Evolutionary conservation across 2,888 invertebrate genomes (phyloP), one percentile per base, ranked within the genome.

Genomic region (Coenonympha arcania): DNA sequence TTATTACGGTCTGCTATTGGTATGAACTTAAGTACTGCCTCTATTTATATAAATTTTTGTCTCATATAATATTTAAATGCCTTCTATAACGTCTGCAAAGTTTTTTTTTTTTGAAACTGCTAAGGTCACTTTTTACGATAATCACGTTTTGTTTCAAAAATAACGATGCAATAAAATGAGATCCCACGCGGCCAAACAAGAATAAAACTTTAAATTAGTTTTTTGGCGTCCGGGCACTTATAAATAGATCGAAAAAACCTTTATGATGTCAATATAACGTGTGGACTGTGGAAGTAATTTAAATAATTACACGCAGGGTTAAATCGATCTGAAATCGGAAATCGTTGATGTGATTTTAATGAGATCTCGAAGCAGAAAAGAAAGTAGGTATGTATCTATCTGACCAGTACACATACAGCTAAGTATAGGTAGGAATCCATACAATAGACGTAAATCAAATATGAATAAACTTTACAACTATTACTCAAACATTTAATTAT

Each of bases 401-500:
- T n/a, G n/a, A n/a, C n/a, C n/a, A n/a, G n/a, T n/a, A n/a, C n/a
- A 24, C 33, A 30, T 34, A 18, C 24, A n/a, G n/a, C 33, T 18
- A n/a, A n/a, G 9, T 15, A 2, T 30, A n/a, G n/a, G n/a, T n/a
- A n/a, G n/a, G n/a, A n/a, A n/a, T n/a, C n/a, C n/a, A n/a, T n/a
- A n/a, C n/a, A 42, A 44, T 24, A 24, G 24, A 16, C 16, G 34
- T 37, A 36, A 45, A 28, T 45, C 45, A 45, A 36, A 37, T 45
- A 45, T 45, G 45, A 45, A 45, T 48, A 50, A 52, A 54, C 41
- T 50, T 54, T 46, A 52, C 48, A 50, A 49, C 31, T 40, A 55
- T 60, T 56, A 58, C 37, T 57, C 54, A 61, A 62, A 59, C 54
- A 60, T 59, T 62, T 62, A 62, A 60, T 63, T 59, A 59, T 54